A percentile compares a stretch with the other conserved stretches of the same genome.
Conservation (phyloP, 2,797 vertebrate species). For the Liasis olivaceus region DNA sequence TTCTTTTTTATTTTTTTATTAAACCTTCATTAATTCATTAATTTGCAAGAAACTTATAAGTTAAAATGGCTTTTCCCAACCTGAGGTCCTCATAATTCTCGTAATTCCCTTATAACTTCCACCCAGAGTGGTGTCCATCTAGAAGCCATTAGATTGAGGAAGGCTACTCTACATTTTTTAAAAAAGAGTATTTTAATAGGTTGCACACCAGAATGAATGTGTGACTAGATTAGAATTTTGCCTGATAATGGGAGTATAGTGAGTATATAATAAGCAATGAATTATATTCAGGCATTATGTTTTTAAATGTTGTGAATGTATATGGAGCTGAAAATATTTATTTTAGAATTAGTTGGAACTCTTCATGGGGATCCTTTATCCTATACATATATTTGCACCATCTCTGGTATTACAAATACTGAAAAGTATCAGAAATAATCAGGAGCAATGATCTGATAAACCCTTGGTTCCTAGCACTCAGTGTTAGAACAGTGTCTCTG, state of each 20-base stretch:
- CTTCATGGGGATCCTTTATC: background rate
- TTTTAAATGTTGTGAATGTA: background rate
- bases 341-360: background rate
- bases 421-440: no score
- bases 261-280: background rate
- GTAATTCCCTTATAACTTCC: no score
- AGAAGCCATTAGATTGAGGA: no score
- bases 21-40: background rate
- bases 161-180: no score
- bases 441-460: no score
- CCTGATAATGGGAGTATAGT: background rate
- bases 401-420: background rate
- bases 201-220: background rate
- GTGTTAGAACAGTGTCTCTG: no score
- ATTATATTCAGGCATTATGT: background rate
- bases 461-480: no score
- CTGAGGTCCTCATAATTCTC: no score
- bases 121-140: no score
- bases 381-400: background rate
- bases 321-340: background rate
- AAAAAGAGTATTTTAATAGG: background rate
- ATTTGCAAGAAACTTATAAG: background rate
- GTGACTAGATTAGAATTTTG: background rate
- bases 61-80: background rate
- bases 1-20: background rate